phyloP scores from a whole-genome alignment of 2,888 invertebrate species.

The Galerucella pusilla region DNA sequence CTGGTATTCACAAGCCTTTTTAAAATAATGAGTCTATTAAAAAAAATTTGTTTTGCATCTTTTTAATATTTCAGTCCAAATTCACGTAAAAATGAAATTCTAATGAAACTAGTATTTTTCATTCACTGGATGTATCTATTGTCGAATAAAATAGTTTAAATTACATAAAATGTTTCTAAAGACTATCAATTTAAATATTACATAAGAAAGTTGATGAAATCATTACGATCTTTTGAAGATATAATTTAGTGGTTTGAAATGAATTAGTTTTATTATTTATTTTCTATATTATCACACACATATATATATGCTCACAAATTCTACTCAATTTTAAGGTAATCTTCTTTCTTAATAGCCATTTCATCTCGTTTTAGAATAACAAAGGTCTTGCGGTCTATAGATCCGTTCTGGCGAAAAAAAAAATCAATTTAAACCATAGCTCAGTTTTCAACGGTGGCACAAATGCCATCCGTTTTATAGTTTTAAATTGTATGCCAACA shows the following conservation, averaged over 20 bases:
- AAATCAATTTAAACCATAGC: conserved; percentile 33
- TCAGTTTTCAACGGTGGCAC: conserved; percentile 18
- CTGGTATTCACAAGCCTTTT: no score
- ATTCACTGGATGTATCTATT: background rate
- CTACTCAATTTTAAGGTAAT: conserved; percentile 26
- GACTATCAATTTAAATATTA: background rate
- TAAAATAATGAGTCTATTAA: no score
- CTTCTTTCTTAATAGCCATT: conserved; percentile 31
- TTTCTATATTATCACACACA: conserved; percentile 15
- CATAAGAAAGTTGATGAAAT: background rate
- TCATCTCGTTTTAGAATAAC: conserved; percentile 30
- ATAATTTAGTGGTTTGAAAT: conserved; percentile 11
- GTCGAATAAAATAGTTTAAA: background rate
- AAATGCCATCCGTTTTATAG: conserved; percentile 29
- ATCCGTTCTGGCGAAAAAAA: conserved; percentile 13
- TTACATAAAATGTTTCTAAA: background rate
- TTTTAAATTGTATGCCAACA: conserved; percentile 32
- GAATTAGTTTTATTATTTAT: conserved; percentile 10
- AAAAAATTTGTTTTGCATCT: no score
- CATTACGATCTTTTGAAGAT: conserved; percentile 8
- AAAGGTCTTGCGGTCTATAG: conserved; percentile 24
- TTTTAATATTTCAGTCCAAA: no score
- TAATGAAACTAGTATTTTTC: no score
- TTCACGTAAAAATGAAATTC: no score
- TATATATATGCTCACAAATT: conserved; percentile 21